Base-by-base conservation (phyloP, 2,113 vertebrate species). In the Corythornis madagascariensis region DNA sequence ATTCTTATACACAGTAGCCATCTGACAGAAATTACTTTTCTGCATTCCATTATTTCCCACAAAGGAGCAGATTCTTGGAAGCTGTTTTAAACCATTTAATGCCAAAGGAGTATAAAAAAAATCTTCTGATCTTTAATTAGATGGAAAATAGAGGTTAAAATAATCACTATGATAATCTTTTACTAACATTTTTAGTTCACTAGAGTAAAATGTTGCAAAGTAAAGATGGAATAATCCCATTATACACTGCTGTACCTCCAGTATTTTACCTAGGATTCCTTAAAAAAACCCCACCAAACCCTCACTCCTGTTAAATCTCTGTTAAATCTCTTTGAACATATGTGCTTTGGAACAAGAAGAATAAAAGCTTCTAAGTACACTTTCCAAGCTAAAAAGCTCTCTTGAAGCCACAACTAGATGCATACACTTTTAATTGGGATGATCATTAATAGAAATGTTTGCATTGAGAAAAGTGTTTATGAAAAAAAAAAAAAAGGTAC, bases 201-300 rank as follows among this genome's bases (percentile, higher is more conserved):
- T 66, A 31, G 6, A 48, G 2, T 4, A 57, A 83, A 61, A 80
- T 17, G 1, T 10, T 82, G 19, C 3, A 63, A 79, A 76, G 7
- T 1, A 84, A 69, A 91, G 9, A 40, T 56, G 7, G 8, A 47
- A 64, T 52, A 64, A 43, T 45, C 6, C 19, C 2, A 10, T 52
- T 47, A 38, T 40, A 33, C 18, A 69, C 6, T 31, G 11, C 4
- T 65, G 3, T 60, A 45, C 5, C 53, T 75, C 10, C 4, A 59
- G 7, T 63, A 42, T 7, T 71, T 82, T 53, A 29, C 15, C 11
- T 57, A 33, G 47, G 35, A 16, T 10, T 75, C 11, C 24, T 57
- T 47, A 13, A 56, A 83, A 66, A 76, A 31, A 0, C 33, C 0
- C 1, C 14, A 73, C 3, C 2, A 15, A 82, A 28, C 3, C 1